phyloP scores from a whole-genome alignment of 2,797 vertebrate species.

The Pteronotus mesoamericanus region DNA sequence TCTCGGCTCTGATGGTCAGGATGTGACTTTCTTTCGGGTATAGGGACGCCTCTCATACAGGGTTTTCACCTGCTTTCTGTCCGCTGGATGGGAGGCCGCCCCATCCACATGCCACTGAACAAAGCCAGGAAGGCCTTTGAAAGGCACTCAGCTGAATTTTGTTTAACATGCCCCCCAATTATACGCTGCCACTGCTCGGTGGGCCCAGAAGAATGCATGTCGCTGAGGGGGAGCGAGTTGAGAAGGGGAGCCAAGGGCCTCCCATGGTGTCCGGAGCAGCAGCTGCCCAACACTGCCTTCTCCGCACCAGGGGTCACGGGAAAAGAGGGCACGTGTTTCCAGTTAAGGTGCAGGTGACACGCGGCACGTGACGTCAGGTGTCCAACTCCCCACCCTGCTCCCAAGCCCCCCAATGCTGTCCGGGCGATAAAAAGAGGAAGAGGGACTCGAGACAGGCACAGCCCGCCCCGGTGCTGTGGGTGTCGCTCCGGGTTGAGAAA shows the following conservation, averaged over 20 bases:
- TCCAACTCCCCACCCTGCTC: not conserved
- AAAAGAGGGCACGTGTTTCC: accelerated
- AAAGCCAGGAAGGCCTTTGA: not conserved
- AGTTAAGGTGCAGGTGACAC: accelerated
- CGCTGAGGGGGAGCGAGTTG: not conserved
- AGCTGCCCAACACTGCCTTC: not conserved
- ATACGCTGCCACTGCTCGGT: not conserved
- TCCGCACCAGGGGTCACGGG: not conserved
- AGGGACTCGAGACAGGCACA: not conserved
- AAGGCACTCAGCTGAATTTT: not conserved
- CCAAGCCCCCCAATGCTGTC: too few species aligned
- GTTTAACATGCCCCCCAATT: not conserved
- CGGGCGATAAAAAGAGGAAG: not conserved
- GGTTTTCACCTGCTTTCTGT: not conserved
- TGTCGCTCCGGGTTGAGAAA: not conserved
- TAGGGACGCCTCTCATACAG: not conserved
- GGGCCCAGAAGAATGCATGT: not conserved
- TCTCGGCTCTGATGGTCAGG: not conserved
- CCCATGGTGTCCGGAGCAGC: accelerated
- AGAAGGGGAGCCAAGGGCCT: not conserved
- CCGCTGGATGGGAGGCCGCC: not conserved
- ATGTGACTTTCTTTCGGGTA: not conserved
- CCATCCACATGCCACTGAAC: not conserved
- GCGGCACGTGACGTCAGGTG: accelerated
- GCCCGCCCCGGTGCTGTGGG: accelerated